Evolutionary conservation across 2,113 vertebrate species (phyloP), one percentile per base, ranked within the genome.

Genomic region (Egretta garzetta): DNA sequence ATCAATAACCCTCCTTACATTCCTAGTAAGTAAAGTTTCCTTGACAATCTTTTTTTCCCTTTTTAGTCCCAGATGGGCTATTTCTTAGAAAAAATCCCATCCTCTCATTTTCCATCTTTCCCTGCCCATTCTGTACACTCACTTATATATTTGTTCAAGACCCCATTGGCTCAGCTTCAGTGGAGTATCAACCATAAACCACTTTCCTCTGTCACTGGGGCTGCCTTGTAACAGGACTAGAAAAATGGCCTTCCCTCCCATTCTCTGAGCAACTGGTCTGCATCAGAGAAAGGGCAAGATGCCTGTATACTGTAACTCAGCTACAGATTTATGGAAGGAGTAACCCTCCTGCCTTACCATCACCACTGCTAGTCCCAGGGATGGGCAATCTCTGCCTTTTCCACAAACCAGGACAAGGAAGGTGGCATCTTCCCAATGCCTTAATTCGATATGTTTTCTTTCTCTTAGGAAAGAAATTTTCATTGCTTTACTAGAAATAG

Each of bases 1-100:
- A 97, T 99, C 74, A 99, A 99, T 97, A 96, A 99, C 68, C 99
- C 99, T 92, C 99, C 99, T 16, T 99, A 95, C n/a, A 88, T 97
- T 47, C 98, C 98, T 89, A 97, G 98, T 99, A 98, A 98, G 98
- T 98, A 75, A 35, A 41, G 68, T 33, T 76, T 90, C 19, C 39
- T n/a, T 73, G 43, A 30, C 8, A 47, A 8, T 59, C 3, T n/a
- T 59, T 82, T 33, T 14, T 33, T n/a, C n/a, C n/a, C n/a, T 73
- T 83, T 32, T 33, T 6, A 87, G 60, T 37, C 35, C 13, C 52
- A 23, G 11, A 49, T 21, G 47, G 28, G 12, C 18, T 63, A 14
- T 88, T 72, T 90, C 52, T 79, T 63, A 50, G 30, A 71, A 85
- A 45, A n/a, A 47, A 33, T 1, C 19, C 37, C 1, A 4, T 41